phyloP scores from a whole-genome alignment of 2,797 vertebrate species.

The Pteronotus mesoamericanus region DNA sequence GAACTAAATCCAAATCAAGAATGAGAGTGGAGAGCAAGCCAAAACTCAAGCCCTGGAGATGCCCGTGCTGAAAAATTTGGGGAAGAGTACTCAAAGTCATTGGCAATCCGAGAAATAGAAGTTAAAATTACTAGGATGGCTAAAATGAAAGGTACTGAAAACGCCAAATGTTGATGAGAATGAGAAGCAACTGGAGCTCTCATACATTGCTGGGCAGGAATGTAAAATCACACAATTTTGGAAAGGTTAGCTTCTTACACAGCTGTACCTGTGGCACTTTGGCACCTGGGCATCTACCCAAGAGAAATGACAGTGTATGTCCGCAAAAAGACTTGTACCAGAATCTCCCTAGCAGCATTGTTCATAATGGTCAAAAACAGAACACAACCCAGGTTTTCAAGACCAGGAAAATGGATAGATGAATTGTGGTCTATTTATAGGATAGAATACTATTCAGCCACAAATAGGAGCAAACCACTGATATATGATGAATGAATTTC shows the following conservation, averaged over 20 bases:
- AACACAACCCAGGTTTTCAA: background rate
- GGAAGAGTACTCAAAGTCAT: background rate
- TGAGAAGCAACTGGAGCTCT: background rate
- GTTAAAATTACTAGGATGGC: background rate
- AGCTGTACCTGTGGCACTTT: background rate
- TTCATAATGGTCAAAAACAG: background rate
- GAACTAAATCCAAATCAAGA: constrained; percentile 12
- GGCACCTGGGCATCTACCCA: background rate
- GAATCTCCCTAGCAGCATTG: background rate
- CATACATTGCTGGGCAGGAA: background rate
- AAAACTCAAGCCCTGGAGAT: background rate
- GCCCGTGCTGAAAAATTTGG: background rate
- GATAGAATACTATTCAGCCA: background rate
- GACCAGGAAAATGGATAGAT: background rate
- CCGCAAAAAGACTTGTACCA: background rate
- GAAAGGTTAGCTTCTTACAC: background rate
- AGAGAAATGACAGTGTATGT: background rate
- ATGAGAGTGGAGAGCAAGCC: background rate
- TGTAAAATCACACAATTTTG: background rate
- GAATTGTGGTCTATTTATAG: background rate
- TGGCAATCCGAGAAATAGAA: constrained; percentile 31
- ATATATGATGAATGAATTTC: background rate
- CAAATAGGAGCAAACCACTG: background rate
- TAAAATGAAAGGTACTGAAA: constrained; percentile 2
- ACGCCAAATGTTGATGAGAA: background rate